Percentiles rank a stretch among this genome's conserved stretches.
Conservation (phyloP, 2,888 invertebrate genomes). For the Argynnis bischoffii region DNA sequence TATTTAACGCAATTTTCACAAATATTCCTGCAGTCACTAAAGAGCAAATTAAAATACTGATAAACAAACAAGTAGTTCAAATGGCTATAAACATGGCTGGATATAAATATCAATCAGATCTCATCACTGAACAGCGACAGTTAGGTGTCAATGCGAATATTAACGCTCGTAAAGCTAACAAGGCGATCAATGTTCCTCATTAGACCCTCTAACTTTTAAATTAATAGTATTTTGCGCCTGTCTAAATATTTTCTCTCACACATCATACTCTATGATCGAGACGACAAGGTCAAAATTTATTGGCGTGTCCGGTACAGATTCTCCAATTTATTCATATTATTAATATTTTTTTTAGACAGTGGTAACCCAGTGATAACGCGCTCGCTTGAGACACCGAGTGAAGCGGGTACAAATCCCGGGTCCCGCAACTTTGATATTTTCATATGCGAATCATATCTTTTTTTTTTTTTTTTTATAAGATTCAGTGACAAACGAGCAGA, state of each 20-base stretch:
- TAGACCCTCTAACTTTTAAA: constrained; percentile 5
- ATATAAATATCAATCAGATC: constrained; percentile 30
- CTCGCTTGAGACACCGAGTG: no score
- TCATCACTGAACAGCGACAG: constrained; percentile 21
- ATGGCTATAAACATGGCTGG: not conserved
- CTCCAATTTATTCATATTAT: not conserved
- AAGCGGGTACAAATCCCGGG: no score
- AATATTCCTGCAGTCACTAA: no score
- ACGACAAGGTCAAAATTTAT: not conserved
- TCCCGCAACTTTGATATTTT: no score
- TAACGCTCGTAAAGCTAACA: constrained; percentile 3
- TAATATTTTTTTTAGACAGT: not conserved
- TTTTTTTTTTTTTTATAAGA: no score
- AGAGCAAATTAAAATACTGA: not conserved
- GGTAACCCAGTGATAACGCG: no score
- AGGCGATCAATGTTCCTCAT: not conserved
- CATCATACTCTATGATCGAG: not conserved
- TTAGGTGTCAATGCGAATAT: constrained; percentile 26
- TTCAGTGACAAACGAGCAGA: no score
- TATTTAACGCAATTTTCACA: no score
- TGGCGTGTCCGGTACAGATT: not conserved
- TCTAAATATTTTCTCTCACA: constrained; percentile 10
- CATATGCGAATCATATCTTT: no score
- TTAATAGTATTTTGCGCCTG: constrained; percentile 22
- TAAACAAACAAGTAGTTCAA: constrained; percentile 1